Base-by-base conservation (phyloP, 2,113 vertebrate species). In the Erpornis zantholeuca region DNA sequence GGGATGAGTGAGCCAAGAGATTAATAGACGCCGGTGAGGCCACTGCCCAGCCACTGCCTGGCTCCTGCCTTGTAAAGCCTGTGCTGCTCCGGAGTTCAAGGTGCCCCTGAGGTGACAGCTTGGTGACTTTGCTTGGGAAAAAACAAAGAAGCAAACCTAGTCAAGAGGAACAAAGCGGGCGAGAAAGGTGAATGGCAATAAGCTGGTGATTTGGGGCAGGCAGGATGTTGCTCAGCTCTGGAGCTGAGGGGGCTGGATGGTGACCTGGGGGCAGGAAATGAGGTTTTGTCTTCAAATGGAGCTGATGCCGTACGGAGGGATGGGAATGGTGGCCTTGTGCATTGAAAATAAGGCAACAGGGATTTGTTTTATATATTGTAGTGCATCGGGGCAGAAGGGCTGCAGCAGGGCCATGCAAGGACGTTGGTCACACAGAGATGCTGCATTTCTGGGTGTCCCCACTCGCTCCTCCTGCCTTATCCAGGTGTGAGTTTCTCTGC, bases 1-100 rank as follows among this genome's bases (percentile, higher is more conserved):
- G 95, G 94, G 96, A 96, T 89, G 96, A 97, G 96, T 85, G 92
- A 98, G 91, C 93, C 87, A 83, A 54, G 95, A 97, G 97, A 97
- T 98, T 97, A 97, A 97, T 95, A 89, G 94, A 79, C 0, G 10
- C 60, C 86, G 53, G 88, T 2, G 60, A 77, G 68, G 93, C 90
- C 27, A 33, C 87, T 88, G 91, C 82, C 92, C 60, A 64, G 63
- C 71, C 25, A 31, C 92, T 95, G 90, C 82, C 89, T 59, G 8
- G 72, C 76, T 96, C 40, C 81, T 4, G 28, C 78, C 93, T 95
- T 53, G 20, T 90, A 97, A 94, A 88, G 56, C 68, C 85, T 70
- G 25, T 9, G 20, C 4, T 0, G 33, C 65, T 84, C 91, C 0
- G 0, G 72, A 92, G 91, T 81, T 97, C 95, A 96, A 97, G 96